phyloP scores from a whole-genome alignment of 53 echinoderm and acorn worm species.

The Paelopatides confundens region DNA sequence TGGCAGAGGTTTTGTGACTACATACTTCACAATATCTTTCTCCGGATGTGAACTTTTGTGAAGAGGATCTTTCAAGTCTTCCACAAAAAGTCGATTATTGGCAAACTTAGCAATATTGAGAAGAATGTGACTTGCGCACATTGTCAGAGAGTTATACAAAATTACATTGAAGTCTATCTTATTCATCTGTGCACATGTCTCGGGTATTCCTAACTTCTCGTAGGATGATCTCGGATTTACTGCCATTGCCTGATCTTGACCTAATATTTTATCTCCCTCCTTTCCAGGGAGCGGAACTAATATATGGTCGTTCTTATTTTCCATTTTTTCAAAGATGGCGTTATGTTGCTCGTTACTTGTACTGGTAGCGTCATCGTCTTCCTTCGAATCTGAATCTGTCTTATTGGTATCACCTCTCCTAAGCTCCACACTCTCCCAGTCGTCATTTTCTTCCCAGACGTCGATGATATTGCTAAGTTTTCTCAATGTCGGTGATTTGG shows the following conservation, averaged over 20 bases:
- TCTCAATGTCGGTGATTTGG: not conserved
- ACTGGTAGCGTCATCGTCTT: not conserved
- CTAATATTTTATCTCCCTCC: not conserved
- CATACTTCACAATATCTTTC: not conserved
- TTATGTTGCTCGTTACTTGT: too few species aligned
- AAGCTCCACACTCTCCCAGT: constrained; percentile 14
- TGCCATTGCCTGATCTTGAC: too few species aligned
- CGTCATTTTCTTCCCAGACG: constrained; percentile 5
- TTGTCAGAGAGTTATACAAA: constrained; percentile 23
- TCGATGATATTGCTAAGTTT: not conserved
- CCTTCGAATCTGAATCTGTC: not conserved
- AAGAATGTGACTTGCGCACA: constrained; percentile 36
- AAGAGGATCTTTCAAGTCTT: constrained; percentile 39
- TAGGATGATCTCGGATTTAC: not conserved
- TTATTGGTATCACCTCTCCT: not conserved
- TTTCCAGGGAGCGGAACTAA: not conserved
- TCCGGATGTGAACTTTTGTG: constrained; percentile 29
- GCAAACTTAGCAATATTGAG: constrained; percentile 35
- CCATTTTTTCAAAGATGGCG: not conserved
- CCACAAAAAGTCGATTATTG: constrained; percentile 13
- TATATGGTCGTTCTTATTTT: not conserved
- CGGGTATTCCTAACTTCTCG: not conserved
- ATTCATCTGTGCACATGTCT: not conserved
- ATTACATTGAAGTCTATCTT: not conserved
- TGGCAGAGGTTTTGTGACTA: not conserved